A percentile compares a stretch with the other conserved stretches of the same genome.
These are phyloP conservation scores for Asarcornis scutulata DNA, from an alignment of 2,113 vertebrate species.

Conservation along the genomic window DNA sequence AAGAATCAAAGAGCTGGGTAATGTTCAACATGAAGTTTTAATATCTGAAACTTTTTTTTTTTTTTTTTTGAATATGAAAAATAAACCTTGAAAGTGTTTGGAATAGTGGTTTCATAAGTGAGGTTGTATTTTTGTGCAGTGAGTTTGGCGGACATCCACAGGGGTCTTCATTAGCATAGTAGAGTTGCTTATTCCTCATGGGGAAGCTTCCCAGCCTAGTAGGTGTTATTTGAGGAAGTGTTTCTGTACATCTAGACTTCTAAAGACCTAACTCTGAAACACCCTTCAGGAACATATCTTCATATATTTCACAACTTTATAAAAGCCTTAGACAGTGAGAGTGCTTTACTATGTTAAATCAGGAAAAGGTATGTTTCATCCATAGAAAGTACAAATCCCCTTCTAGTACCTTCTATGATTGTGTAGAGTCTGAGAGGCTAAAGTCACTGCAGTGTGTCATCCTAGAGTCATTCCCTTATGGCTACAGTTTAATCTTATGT, in stretches of 20 bases:
- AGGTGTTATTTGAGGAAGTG: neutral
- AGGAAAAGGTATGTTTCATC: neutral
- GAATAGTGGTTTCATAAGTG: neutral
- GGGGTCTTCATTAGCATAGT: neutral
- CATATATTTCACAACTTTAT: neutral
- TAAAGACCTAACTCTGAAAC: neutral
- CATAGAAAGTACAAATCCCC: neutral
- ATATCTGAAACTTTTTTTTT: neutral
- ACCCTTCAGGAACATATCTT: neutral
- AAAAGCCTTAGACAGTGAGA: neutral
- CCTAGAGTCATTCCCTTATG: neutral
- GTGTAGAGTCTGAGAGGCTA: neutral
- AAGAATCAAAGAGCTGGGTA: neutral
- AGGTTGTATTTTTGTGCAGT: neutral
- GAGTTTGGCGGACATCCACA: neutral
- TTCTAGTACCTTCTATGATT: neutral
- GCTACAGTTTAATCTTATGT: neutral
- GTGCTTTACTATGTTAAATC: neutral
- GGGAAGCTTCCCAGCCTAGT: neutral
- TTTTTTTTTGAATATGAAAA: neutral
- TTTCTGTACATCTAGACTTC: neutral
- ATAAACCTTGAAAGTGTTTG: neutral
- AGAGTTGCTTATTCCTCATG: neutral
- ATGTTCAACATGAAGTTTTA: neutral
- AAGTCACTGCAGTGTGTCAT: neutral